Evolutionary conservation across 1,140 invertebrate genomes (phyloP), one percentile per base, ranked within the genome.

Genomic region (Teleopsis dalmanni): DNA sequence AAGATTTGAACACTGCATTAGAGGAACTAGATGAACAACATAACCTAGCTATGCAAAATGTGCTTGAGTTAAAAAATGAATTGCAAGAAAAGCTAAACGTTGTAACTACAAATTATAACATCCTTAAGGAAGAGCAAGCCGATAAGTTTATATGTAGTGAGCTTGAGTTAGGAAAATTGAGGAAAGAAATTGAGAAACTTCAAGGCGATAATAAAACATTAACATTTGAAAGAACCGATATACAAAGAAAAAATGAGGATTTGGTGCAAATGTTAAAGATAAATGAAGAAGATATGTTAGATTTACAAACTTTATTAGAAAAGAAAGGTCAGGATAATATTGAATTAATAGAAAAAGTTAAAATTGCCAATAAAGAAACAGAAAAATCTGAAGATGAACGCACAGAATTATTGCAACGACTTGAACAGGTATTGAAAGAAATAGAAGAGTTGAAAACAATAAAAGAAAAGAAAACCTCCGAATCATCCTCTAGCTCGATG

Each of bases 21-120:
- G 83, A 85, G 50, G 83, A 87, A 60, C 68, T 89, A 53, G 85
- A 88, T 59, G 73, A 62, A 34, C 84, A 88, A 62, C 82, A 88
- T 59, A 76, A 82, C 52, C 64, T 76, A 52, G 83, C 81, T 0
- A 81, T 85, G 68, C 80, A 82, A 42, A 75, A 77, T 59, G 55
- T 84, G 13, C 58, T 84, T 14, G 59, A 71, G 0, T 57, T 83
- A n/a, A 84, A 83, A 63, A 75, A 75, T 14, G 77, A 82, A 47
- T 57, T 81, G n/a, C 75, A 79, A 41, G 74, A 75, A n/a, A 82
- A 83, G 41, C 51, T 66, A 22, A 46, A 22, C 4, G 51, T 40
- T 22, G 51, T 62, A 6, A 33, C 29, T 3, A 40, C 47, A 10
- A 35, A 48, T 21, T 21, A 50, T 45, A 42, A 49, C 11, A 11